A percentile compares a stretch with the other conserved stretches of the same genome.
Evolutionary conservation across 2,797 vertebrate species (phyloP).

Genomic region (Rhinatrema bivittatum): DNA sequence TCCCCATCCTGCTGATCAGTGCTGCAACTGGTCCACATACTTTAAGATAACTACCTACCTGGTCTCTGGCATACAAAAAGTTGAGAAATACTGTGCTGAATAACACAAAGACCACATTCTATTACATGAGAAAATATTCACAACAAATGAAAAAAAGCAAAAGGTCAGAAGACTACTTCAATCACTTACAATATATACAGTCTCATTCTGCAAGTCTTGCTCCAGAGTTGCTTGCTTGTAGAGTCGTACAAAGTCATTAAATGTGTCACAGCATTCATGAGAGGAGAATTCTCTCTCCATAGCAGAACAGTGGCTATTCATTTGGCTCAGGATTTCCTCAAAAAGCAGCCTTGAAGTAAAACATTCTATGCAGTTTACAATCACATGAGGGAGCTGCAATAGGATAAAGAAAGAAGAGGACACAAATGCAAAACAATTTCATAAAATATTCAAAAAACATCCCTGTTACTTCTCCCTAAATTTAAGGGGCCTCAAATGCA

Average conservation of each 20-base stretch:
- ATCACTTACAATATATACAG: constrained; percentile 84
- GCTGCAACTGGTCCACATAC: too few species aligned
- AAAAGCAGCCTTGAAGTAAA: constrained; percentile 75
- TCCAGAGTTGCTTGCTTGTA: constrained; percentile 66
- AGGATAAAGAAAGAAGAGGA: background rate
- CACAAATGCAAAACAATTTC: background rate
- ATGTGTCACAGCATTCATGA: constrained; percentile 59
- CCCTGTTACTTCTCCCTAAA: too few species aligned
- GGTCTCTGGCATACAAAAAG: too few species aligned
- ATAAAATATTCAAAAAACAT: too few species aligned
- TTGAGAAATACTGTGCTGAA: too few species aligned
- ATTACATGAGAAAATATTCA: too few species aligned
- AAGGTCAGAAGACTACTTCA: background rate
- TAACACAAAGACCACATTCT: too few species aligned
- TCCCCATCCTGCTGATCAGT: too few species aligned
- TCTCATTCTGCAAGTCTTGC: constrained; percentile 59
- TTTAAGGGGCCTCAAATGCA: too few species aligned
- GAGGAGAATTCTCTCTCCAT: constrained; percentile 30
- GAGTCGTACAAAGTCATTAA: constrained; percentile 84
- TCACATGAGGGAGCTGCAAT: constrained; percentile 76
- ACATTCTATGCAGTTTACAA: constrained; percentile 84
- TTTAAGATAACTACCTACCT: too few species aligned
- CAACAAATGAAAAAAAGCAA: too few species aligned
- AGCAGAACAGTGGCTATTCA: constrained; percentile 56
- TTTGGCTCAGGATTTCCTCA: constrained; percentile 75